Evolutionary conservation across 2,113 vertebrate genomes (phyloP).

Genomic region (Murina feae): DNA sequence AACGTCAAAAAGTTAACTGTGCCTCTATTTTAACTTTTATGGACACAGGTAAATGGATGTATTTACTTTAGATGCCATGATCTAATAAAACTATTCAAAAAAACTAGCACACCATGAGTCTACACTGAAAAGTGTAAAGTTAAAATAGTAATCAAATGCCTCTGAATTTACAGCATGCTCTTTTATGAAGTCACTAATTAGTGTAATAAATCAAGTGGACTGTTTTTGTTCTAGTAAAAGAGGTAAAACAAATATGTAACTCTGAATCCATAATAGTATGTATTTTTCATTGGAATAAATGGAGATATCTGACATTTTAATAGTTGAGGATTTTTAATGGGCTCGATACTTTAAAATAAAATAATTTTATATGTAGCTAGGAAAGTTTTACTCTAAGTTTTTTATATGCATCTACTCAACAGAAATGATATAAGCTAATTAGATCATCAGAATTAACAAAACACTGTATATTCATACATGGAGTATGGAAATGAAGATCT

Average conservation of each 20-base stretch:
- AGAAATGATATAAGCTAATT: not conserved
- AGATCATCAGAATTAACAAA: not conserved
- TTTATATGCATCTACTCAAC: not conserved
- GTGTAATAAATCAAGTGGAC: not conserved
- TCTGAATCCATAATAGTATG: not conserved
- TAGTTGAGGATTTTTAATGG: not conserved
- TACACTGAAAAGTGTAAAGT: not conserved
- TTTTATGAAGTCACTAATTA: not conserved
- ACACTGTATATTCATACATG: not conserved
- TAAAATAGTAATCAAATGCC: not conserved
- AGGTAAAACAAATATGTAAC: not conserved
- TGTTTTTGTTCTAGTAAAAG: not conserved
- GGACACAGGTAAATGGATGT: not conserved
- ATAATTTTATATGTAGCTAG: not conserved
- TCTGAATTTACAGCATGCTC: not conserved
- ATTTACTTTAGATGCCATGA: not conserved
- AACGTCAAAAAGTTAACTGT: not conserved
- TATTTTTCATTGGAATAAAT: not conserved
- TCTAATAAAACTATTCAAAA: not conserved
- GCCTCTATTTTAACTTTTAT: not conserved
- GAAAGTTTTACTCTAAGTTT: not conserved
- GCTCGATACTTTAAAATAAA: not conserved
- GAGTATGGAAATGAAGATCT: not conserved
- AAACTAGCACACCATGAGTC: not conserved
- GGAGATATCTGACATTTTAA: not conserved